Base-by-base conservation (phyloP, 2,888 invertebrate genomes). In the Lydus trimaculatus region DNA sequence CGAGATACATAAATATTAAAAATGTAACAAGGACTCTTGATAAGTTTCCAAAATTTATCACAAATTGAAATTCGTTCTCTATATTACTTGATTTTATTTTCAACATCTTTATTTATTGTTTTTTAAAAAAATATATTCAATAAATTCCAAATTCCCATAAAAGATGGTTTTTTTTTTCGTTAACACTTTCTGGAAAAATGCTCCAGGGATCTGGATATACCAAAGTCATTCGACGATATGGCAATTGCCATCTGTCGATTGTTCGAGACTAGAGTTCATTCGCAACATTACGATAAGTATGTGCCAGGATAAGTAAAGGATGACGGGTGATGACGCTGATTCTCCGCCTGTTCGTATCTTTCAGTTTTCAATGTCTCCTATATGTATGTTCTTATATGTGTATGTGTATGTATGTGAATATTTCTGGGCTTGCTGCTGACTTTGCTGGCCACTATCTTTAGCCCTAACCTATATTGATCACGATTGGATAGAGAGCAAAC, bases 391-490 rank as follows among this genome's bases (percentile, higher is more conserved):
- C 13, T 1, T 31, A 31, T 31, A 31, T 36, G 3, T 36, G 36
- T 36, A 4, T 36, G 36, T 36, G 36, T 17, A 5, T 61, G 39
- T 62, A 9, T 63, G 63, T 48, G 20, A 15, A 23, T 17, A 43
- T 63, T 43, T 43, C 25, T 59, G 52, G 33, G 17, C 31, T 31
- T 64, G 66, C 31, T 73, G 73, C 73, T 71, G 73, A 73, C 71
- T 67, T 48, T 65, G 73, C 71, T 66, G 69, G 71, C 70, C 67
- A 66, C 73, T 71, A 73, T 73, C 73, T 67, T 63, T 70, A 66
- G 65, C 66, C 67, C 70, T 71, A 66, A 70, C 68, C 65, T 69
- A 71, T 73, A 73, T 73, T 73, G 73, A 73, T 73, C 73, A 58
- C 63, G 69, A 71, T 69, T 68, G 69, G 65, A 71, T 71, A 71